These are phyloP conservation scores for Belgica antarctica DNA, from an alignment of 2,888 invertebrate genomes.

Conservation along the genomic window DNA sequence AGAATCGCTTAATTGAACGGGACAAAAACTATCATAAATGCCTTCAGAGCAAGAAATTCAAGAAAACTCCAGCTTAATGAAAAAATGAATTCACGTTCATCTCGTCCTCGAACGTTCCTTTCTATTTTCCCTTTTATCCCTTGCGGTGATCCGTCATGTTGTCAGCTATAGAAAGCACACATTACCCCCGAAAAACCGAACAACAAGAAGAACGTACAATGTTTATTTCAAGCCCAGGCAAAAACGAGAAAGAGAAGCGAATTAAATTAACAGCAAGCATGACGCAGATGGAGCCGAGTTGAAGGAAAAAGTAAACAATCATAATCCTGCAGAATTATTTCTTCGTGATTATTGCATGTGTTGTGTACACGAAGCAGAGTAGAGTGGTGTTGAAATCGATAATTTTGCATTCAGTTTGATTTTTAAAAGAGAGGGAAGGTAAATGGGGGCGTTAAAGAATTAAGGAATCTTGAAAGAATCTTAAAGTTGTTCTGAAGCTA, in stretches of 20 bases:
- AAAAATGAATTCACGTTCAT: constrained; percentile 15
- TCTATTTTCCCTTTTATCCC: background rate
- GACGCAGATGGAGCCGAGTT: constrained; percentile 15
- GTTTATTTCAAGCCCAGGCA: background rate
- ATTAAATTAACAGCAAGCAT: constrained; percentile 24
- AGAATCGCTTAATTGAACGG: background rate
- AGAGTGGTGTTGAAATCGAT: constrained; percentile 6
- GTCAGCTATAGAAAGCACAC: constrained; percentile 28
- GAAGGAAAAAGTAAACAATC: background rate
- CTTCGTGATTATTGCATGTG: background rate
- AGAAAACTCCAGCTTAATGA: background rate
- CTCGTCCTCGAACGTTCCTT: background rate
- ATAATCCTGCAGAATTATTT: background rate
- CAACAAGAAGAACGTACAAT: too few species aligned
- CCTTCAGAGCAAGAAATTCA: background rate
- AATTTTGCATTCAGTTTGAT: too few species aligned
- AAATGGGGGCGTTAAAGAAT: too few species aligned
- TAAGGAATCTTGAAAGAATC: too few species aligned
- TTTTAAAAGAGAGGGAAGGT: too few species aligned
- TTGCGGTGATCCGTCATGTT: constrained; percentile 25
- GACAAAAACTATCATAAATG: background rate
- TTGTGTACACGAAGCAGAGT: too few species aligned
- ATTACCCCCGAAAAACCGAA: constrained; percentile 22
- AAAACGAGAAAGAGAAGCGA: constrained; percentile 1
- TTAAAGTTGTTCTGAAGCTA: too few species aligned